Evolutionary conservation across 2,113 vertebrate genomes (phyloP).

Genomic region (Tragelaphus strepsiceros): DNA sequence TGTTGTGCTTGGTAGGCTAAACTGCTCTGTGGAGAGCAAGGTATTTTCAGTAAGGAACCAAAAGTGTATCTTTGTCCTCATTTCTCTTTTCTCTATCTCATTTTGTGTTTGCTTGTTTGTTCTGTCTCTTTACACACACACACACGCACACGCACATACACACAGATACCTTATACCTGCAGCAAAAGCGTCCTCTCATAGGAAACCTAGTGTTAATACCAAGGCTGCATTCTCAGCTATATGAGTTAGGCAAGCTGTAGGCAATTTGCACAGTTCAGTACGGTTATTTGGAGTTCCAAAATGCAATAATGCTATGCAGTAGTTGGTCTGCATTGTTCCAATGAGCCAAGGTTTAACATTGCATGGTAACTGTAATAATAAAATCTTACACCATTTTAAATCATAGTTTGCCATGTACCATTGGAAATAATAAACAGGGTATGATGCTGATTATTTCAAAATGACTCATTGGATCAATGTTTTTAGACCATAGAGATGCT

Average conservation of each 20-base stretch:
- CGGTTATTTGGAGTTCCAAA: neutral
- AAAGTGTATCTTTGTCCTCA: neutral
- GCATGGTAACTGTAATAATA: neutral
- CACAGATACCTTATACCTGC: neutral
- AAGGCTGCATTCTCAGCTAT: neutral
- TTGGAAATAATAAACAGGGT: conserved; percentile 27
- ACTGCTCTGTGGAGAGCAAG: neutral
- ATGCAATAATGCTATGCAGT: neutral
- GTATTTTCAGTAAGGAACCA: neutral
- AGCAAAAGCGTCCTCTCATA: neutral
- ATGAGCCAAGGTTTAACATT: neutral
- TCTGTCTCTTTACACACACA: neutral
- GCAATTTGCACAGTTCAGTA: neutral
- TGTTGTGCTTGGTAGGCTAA: neutral
- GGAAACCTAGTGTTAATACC: neutral
- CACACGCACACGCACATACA: rapidly evolving
- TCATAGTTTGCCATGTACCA: conserved; percentile 47
- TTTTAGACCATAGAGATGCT: conserved; percentile 9
- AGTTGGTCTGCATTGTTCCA: neutral
- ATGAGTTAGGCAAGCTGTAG: neutral
- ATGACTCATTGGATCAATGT: neutral
- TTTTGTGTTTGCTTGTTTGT: neutral
- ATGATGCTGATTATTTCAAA: conserved; percentile 2
- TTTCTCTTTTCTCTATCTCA: neutral
- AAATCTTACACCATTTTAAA: conserved; percentile 56